Evolutionary conservation across 2,113 vertebrate species (phyloP), one percentile per base, ranked within the genome.

Genomic region (Poecile atricapillus): DNA sequence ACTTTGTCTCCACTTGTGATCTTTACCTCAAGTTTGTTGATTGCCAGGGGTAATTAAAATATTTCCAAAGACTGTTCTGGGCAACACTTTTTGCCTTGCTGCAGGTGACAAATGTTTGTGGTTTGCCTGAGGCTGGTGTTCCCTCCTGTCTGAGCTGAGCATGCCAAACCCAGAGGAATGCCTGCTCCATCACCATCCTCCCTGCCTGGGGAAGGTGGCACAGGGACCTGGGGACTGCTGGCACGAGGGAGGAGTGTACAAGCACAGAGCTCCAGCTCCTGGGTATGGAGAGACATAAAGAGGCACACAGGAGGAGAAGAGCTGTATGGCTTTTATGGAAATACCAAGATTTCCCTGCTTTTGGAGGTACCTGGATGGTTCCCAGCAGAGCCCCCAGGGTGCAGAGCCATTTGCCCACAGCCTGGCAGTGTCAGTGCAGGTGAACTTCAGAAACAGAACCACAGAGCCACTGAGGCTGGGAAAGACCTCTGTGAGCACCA

Each of bases 31-130:
- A 65, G 58, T 80, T 55, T 13, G 17, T 15, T 46, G 64, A 76
- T 41, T 88, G 93, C 87, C 50, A 31, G 14, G 33, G 22, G 27
- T 83, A 94, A 96, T 94, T 88, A 90, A 91, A 95, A 83, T 52
- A 55, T 74, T 94, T 95, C 93, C 88, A 93, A 89, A 83, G 85
- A 71, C 87, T 93, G 59, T 77, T 95, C 85, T 39, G 47, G 92
- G 90, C 93, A 85, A 73, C 6, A 1, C 47, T 67, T 87, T 70
- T 90, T 94, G 87, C 90, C 82, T 90, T 80, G 82, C 94, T 92
- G 87, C 92, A 90, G 91, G 90, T 75, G 74, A 86, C 43, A n/a
- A 81, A 86, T 76, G 85, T n/a, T 93, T 1, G 0, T 70, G 76
- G 82, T 41, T 86, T 88, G 79, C 90, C 93, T 33, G 23, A 67